These are phyloP conservation scores for Varecia variegata DNA, from an alignment of 2,797 vertebrate genomes.

Conservation along the genomic window DNA sequence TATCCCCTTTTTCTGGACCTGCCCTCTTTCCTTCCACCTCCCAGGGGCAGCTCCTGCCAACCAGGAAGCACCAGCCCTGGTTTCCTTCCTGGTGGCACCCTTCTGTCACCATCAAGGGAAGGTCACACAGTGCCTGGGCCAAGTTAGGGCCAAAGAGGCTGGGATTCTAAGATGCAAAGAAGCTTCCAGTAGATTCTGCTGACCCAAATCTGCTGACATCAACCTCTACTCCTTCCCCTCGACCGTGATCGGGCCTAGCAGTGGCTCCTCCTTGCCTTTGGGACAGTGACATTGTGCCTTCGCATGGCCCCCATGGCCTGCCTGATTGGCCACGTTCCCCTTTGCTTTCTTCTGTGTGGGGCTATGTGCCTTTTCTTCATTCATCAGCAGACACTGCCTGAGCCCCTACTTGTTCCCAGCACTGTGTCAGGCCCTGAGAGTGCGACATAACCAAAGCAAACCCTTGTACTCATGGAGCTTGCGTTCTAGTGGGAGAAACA, in stretches of 20 bases:
- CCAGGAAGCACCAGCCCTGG: conserved; percentile 28
- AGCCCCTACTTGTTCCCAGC: not conserved
- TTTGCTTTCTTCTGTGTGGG: not conserved
- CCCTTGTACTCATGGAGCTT: not conserved
- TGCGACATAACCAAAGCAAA: not conserved
- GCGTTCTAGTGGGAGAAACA: not conserved
- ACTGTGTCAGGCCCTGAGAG: not conserved
- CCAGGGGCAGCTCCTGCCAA: not conserved
- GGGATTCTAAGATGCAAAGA: not conserved
- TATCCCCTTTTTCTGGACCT: not conserved
- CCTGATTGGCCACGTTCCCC: not conserved
- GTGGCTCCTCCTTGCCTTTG: not conserved
- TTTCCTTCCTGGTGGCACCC: not conserved
- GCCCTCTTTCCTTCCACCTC: conserved; percentile 16
- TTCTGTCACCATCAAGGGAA: not conserved
- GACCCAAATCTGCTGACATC: not conserved
- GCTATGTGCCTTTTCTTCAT: not conserved
- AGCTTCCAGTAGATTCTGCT: not conserved
- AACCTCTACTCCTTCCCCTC: not conserved
- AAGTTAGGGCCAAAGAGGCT: not conserved
- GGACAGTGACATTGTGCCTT: not conserved
- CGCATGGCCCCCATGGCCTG: not conserved
- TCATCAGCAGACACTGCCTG: not conserved
- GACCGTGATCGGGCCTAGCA: not conserved
- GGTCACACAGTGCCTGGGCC: not conserved